phyloP scores from a whole-genome alignment of 2,797 vertebrate species.

The Trachops cirrhosus region DNA sequence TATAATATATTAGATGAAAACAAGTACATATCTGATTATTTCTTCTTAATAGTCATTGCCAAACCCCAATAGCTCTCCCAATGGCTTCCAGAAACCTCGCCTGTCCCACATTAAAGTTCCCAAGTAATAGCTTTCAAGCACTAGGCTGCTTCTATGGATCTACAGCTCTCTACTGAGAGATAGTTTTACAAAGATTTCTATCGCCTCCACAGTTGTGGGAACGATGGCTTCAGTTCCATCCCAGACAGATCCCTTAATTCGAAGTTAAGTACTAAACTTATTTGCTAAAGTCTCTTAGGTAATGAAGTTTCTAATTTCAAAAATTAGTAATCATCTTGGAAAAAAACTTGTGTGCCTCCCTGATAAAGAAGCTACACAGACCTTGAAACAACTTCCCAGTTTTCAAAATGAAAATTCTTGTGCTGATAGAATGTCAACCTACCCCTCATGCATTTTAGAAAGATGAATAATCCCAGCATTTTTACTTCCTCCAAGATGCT shows the following conservation, averaged over 20 bases:
- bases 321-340: slow-evolving; percentile 36
- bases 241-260: background rate
- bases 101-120: slow-evolving; percentile 10
- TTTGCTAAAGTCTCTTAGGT: slow-evolving; percentile 33
- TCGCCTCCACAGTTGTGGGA: background rate
- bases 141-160: slow-evolving; percentile 6
- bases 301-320: slow-evolving; percentile 40
- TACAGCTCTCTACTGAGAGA: background rate
- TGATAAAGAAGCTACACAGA: slow-evolving; percentile 6
- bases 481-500: slow-evolving; percentile 33
- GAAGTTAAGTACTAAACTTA: slow-evolving; percentile 52
- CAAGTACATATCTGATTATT: background rate
- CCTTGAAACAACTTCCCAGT: slow-evolving; percentile 50
- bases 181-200: slow-evolving; percentile 49
- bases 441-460: slow-evolving; percentile 31
- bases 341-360: slow-evolving; percentile 8
- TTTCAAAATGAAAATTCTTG: slow-evolving; percentile 59
- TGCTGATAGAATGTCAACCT: slow-evolving; percentile 20
- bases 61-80: slow-evolving; percentile 10
- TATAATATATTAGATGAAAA: background rate
- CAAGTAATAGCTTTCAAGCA: slow-evolving; percentile 39
- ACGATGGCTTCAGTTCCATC: slow-evolving; percentile 30
- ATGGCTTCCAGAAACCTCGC: slow-evolving; percentile 29
- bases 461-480: slow-evolving; percentile 40
- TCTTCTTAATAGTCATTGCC: slow-evolving; percentile 26